Percentiles rank a stretch among this genome's conserved stretches.
Conservation (phyloP, 2,113 vertebrate species). For the Pithys albifrons region DNA sequence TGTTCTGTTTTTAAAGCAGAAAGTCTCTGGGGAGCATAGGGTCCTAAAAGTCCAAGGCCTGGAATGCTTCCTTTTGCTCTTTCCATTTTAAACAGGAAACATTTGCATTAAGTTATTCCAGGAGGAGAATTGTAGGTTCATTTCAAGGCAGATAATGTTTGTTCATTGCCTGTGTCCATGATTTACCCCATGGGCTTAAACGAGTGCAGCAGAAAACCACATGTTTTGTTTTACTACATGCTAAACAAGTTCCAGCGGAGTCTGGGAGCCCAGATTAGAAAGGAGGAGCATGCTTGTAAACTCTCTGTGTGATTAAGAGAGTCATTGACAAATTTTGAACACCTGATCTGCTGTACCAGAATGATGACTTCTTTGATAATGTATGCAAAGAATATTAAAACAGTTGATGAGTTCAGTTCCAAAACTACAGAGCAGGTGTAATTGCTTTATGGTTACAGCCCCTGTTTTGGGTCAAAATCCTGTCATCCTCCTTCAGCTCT, state of each 20-base stretch:
- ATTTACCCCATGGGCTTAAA: constrained; percentile 78
- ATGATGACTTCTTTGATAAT: constrained; percentile 34
- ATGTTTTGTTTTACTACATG: constrained; percentile 72
- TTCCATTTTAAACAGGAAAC: constrained; percentile 84
- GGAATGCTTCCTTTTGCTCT: constrained; percentile 79
- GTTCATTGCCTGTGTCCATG: constrained; percentile 75
- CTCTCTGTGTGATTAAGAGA: constrained; percentile 46
- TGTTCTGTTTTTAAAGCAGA: constrained; percentile 76
- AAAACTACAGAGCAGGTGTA: constrained; percentile 29
- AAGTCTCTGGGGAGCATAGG: constrained; percentile 68
- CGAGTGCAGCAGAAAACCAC: constrained; percentile 72
- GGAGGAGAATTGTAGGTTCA: constrained; percentile 73
- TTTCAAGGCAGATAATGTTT: constrained; percentile 82
- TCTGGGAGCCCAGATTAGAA: constrained; percentile 56
- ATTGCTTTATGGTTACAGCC: constrained; percentile 38
- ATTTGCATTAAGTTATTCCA: constrained; percentile 78
- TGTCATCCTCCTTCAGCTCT: neutral
- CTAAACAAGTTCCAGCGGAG: constrained; percentile 65
- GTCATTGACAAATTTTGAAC: neutral
- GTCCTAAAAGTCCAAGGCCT: constrained; percentile 79
- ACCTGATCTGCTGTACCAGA: constrained; percentile 52
- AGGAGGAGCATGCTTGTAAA: constrained; percentile 32
- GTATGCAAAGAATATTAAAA: constrained; percentile 35
- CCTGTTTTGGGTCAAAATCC: constrained; percentile 55
- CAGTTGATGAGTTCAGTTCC: constrained; percentile 21